Conservation (phyloP, 2,113 vertebrate genomes). For the Elephas maximus region DNA sequence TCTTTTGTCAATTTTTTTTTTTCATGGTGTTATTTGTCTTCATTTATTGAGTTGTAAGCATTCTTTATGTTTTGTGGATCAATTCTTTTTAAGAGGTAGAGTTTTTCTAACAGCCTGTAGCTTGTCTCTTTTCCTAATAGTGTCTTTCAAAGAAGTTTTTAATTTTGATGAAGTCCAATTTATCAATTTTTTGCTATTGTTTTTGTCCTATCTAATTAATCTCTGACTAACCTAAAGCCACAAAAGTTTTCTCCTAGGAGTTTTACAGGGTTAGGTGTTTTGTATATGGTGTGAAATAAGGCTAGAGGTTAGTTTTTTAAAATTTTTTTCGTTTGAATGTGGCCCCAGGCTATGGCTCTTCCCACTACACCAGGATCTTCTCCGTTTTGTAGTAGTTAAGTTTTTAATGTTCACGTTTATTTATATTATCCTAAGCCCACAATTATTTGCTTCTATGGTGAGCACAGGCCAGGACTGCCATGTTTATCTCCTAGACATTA, state of each 20-base stretch:
- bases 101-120: not conserved
- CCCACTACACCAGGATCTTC: not conserved
- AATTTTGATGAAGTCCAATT: no score
- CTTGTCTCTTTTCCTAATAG: not conserved
- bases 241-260: not conserved
- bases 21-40: no score
- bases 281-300: not conserved
- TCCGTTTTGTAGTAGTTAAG: not conserved
- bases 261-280: conserved; percentile 5
- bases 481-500: not conserved
- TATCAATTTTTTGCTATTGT: no score
- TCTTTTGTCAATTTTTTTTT: no score
- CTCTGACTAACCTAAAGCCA: no score
- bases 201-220: no score
- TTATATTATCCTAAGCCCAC: not conserved
- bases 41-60: not conserved
- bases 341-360: not conserved
- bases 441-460: not conserved
- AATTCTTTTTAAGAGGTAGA: not conserved
- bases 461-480: not conserved
- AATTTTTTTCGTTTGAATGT: not conserved
- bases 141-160: no score
- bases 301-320: not conserved
- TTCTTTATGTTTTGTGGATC: not conserved
- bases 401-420: not conserved